Percentiles rank a stretch among this genome's conserved stretches.
Conservation (phyloP, 2,888 invertebrate genomes). For the Tetranychus piercei region DNA sequence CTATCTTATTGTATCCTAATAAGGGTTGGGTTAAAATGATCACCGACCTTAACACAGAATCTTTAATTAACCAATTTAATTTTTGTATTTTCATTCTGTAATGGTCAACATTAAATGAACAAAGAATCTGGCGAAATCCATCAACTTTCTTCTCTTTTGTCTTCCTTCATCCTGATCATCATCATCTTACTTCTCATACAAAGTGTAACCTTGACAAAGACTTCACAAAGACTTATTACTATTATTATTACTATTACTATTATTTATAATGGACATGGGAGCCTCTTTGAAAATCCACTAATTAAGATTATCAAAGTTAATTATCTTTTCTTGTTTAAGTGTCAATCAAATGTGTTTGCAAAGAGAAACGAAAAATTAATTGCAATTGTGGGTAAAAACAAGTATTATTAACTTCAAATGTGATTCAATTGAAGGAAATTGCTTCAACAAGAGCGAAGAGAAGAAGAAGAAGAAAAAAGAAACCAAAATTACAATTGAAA, state of each 20-base stretch:
- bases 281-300: background rate
- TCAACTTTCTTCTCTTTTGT: too few species aligned
- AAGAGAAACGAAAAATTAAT: background rate
- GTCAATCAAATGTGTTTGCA: background rate
- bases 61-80: too few species aligned
- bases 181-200: background rate
- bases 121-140: too few species aligned
- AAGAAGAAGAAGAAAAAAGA: too few species aligned
- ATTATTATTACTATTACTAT: background rate
- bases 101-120: too few species aligned
- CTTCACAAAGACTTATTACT: background rate
- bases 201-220: background rate
- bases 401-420: too few species aligned
- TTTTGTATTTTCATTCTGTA: too few species aligned
- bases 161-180: too few species aligned
- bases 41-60: background rate
- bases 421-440: too few species aligned
- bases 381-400: background rate
- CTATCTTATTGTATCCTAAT: background rate
- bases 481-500: too few species aligned
- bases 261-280: background rate
- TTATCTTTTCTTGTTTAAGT: background rate
- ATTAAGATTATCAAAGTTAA: constrained; percentile 1
- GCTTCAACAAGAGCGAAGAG: too few species aligned
- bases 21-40: background rate